Percentiles rank a stretch among this genome's conserved stretches.
These are phyloP conservation scores for Wasmannia auropunctata DNA, from an alignment of 1,140 invertebrate species.

Conservation along the genomic window DNA sequence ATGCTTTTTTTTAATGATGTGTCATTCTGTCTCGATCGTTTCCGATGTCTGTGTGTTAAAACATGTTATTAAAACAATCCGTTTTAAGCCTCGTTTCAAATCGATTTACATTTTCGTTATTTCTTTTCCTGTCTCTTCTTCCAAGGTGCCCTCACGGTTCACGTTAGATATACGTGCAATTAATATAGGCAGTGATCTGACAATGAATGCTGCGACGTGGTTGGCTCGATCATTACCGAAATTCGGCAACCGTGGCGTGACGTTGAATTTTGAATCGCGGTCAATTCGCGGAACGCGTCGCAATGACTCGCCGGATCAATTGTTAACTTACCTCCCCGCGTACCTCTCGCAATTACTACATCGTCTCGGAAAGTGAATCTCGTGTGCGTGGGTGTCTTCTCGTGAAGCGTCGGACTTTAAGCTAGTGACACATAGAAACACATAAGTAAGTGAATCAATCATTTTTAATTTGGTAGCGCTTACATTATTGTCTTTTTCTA, in stretches of 20 bases:
- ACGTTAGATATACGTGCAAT: not conserved
- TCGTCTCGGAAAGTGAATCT: not conserved
- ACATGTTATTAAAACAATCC: not conserved
- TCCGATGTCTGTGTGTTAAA: not conserved
- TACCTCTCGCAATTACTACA: not conserved
- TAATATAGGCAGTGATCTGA: too few species aligned
- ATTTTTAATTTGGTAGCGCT: too few species aligned
- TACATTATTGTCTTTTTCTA: too few species aligned
- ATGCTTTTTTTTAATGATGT: not conserved
- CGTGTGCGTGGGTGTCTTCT: not conserved
- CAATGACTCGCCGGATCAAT: not conserved
- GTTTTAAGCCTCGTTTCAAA: not conserved
- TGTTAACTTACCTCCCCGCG: too few species aligned
- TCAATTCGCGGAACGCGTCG: not conserved
- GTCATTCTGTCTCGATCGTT: not conserved
- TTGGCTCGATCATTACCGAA: not conserved
- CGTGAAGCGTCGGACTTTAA: not conserved
- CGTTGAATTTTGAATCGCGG: not conserved
- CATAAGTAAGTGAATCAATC: too few species aligned
- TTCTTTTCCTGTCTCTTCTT: not conserved
- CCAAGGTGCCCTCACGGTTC: not conserved
- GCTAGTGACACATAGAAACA: too few species aligned
- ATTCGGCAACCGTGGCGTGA: not conserved
- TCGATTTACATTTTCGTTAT: not conserved
- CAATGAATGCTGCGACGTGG: not conserved